Evolutionary conservation across 1,140 invertebrate genomes (phyloP), one percentile per base, ranked within the genome.

Genomic region (Dryas iulia): DNA sequence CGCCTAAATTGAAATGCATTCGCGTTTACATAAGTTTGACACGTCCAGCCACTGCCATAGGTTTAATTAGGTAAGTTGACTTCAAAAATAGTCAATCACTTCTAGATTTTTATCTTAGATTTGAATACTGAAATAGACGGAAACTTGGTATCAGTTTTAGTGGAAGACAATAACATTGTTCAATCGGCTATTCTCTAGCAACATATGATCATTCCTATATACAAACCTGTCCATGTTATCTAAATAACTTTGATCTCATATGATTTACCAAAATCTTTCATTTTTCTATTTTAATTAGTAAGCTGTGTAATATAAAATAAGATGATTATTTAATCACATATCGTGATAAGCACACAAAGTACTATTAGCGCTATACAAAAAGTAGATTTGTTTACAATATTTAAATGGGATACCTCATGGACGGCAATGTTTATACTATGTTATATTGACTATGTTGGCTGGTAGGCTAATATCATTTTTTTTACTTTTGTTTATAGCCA

Each of bases 41-140:
- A 68, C 70, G 70, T 80, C 78, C 77, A 79, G 71, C 78, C 85
- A 86, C 85, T 87, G 83, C 83, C 85, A 84, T 87, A 86, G 82
- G 75, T 79, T 79, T 80, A 86, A 78, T 70, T 68, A 74, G 70
- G 64, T 74, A 67, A 71, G 67, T 64, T 56, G 53, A 56, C 53
- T 67, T 33, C 25, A 39, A 64, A 30, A 57, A 24, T 53, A 69
- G 33, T 35, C 21, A 58, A 28, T 47, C 58, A 5, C 14, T 11
- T 6, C 58, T 64, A 59, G 18, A 63, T 28, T 61, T 30, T 30
- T 26, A n/a, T 31, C 26, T 11, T 68, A 57, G n/a, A 62, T 57
- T 68, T 57, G 14, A n/a, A 47, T 39, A 57, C 26, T 6, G 11
- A 26, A 56, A 21, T 56, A 64, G 30, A 14, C n/a, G n/a, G n/a